Base-by-base conservation (phyloP, 1,140 invertebrate genomes). In the Lanistes nyassanus region DNA sequence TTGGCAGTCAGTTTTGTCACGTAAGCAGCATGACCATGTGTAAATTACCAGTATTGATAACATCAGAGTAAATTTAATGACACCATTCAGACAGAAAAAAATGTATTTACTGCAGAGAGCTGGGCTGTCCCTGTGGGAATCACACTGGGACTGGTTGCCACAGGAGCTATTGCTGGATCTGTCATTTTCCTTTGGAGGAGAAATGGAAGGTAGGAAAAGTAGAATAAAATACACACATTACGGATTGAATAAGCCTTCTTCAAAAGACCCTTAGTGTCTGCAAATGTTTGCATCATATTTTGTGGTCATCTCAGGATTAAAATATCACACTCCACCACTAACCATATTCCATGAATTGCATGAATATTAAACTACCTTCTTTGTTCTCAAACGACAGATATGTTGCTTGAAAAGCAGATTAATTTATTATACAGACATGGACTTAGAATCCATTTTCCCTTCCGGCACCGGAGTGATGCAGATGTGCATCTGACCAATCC, bases 61-160 rank as follows among this genome's bases (percentile, higher is more conserved):
- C 55, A n/a, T n/a, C n/a, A n/a, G n/a, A n/a, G n/a, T n/a, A n/a
- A n/a, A n/a, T n/a, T n/a, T n/a, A n/a, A n/a, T n/a, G n/a, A n/a
- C n/a, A n/a, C n/a, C n/a, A n/a, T n/a, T n/a, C n/a, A n/a, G n/a
- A n/a, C n/a, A n/a, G n/a, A n/a, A n/a, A n/a, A n/a, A n/a, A n/a
- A 31, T 26, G 16, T 23, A 51, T 23, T 23, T 58, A 26, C 56
- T 58, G 2, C 58, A 60, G 55, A 34, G 16, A 56, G 55, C n/a
- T 75, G 77, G 77, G 75, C 75, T 47, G 29, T 53, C 9, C 77
- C 77, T 56, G 74, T 79, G 16, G 77, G 72, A 23, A 70, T 74
- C 29, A 70, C 76, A 16, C 53, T 79, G 26, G 70, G 60, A 26
- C 19, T 79, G 2, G 13, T 76, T 19, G 77, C 36, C 13, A 34